Percentiles rank a stretch among this genome's conserved stretches.
These are phyloP conservation scores for Sceloporus undulatus DNA, from an alignment of 2,113 vertebrate species.

Conservation along the genomic window DNA sequence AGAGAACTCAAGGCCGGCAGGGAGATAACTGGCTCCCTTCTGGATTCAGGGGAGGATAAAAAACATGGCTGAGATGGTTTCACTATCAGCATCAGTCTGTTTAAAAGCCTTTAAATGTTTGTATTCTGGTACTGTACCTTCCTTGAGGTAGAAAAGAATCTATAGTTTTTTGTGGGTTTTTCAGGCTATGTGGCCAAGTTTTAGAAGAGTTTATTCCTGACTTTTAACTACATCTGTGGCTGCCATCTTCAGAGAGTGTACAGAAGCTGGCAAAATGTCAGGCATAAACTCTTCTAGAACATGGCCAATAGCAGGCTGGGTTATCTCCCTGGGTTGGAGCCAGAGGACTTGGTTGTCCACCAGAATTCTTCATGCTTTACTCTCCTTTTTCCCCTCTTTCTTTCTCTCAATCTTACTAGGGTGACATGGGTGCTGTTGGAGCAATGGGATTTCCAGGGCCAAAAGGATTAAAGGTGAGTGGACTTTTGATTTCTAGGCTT, in stretches of 20 bases:
- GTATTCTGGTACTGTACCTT: not conserved
- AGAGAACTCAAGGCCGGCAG: not conserved
- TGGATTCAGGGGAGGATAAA: not conserved
- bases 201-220: no score
- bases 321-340: not conserved
- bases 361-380: not conserved
- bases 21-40: conserved; percentile 52
- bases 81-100: not conserved
- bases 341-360: not conserved
- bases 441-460: conserved; percentile 90
- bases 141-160: no score
- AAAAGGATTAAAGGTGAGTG: conserved; percentile 93
- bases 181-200: no score
- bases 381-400: conserved; percentile 71
- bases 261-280: no score
- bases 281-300: no score
- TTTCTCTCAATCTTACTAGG: conserved; percentile 79
- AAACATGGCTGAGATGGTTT: not conserved
- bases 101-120: not conserved
- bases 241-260: no score
- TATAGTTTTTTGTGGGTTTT: no score
- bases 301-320: no score
- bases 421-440: conserved; percentile 92
- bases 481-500: not conserved
- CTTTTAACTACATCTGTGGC: no score